phyloP scores from a whole-genome alignment of 2,113 vertebrate genomes.

The Connochaetes taurinus region DNA sequence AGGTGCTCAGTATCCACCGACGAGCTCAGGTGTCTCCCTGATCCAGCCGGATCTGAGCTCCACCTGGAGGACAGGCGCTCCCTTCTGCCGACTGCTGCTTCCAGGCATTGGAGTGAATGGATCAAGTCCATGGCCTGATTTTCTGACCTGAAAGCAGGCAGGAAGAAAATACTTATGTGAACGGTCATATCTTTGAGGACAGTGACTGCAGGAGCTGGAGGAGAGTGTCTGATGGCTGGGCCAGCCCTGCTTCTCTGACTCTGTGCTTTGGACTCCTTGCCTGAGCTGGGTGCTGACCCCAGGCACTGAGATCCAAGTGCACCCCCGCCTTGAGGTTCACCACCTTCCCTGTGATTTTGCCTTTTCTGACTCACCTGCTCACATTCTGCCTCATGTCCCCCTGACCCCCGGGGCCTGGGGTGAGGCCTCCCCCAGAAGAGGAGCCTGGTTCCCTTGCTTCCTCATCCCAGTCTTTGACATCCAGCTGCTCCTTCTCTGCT shows the following conservation, averaged over 20 bases:
- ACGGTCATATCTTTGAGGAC: background rate
- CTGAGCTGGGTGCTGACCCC: rapidly evolving
- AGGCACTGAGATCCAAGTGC: background rate
- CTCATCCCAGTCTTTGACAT: background rate
- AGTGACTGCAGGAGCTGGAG: no score
- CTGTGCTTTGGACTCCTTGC: background rate
- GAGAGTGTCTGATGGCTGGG: background rate
- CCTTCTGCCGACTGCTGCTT: background rate
- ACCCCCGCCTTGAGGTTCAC: background rate
- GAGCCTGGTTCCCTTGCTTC: background rate
- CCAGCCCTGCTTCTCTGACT: background rate
- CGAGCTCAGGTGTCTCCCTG: background rate
- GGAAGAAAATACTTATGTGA: background rate
- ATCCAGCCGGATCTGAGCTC: background rate
- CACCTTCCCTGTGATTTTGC: background rate
- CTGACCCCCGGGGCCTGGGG: rapidly evolving
- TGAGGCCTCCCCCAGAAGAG: no score
- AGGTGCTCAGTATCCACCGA: background rate
- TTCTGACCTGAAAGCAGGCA: background rate
- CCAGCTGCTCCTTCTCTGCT: background rate
- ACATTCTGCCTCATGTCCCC: rapidly evolving
- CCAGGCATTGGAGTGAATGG: background rate
- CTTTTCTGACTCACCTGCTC: background rate
- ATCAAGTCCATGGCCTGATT: background rate
- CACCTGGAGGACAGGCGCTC: background rate